phyloP scores from a whole-genome alignment of 2,888 invertebrate species.

The Nudaria mundana region DNA sequence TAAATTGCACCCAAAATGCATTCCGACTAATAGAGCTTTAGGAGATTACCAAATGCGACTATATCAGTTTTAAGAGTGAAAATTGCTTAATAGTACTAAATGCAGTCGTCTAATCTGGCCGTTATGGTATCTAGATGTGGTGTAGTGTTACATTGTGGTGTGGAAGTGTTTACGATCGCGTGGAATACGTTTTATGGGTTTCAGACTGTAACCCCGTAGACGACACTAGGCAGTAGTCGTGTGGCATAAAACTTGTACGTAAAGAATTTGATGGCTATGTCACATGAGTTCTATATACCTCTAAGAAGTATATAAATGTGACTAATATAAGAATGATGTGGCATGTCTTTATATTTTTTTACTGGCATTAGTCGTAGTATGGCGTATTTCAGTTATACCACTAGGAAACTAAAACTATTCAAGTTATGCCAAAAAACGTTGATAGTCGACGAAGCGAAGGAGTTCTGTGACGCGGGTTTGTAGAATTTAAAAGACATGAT shows the following conservation, averaged over 20 bases:
- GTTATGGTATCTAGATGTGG: constrained; percentile 31
- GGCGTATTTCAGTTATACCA: no score
- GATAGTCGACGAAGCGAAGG: no score
- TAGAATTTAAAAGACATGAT: no score
- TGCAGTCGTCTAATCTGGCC: constrained; percentile 29
- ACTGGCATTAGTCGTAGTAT: no score
- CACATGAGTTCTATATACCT: background rate
- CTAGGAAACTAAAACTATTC: no score
- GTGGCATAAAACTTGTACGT: constrained; percentile 2
- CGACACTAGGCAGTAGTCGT: constrained; percentile 12
- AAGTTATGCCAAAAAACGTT: no score
- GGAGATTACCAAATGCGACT: constrained; percentile 9
- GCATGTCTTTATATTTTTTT: no score
- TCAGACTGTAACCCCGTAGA: constrained; percentile 39
- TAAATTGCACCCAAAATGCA: constrained; percentile 41
- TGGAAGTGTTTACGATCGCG: constrained; percentile 64
- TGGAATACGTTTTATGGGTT: constrained; percentile 56
- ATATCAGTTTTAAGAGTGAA: no score
- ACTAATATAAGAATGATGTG: no score
- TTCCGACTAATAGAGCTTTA: constrained; percentile 13
- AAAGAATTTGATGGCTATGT: background rate
- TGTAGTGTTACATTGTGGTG: constrained; percentile 26
- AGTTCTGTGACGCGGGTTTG: no score
- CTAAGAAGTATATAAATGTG: background rate
- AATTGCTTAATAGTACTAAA: no score